A percentile compares a stretch with the other conserved stretches of the same genome.
These are phyloP conservation scores for Reticulitermes lucifugus DNA, from an alignment of 2,888 invertebrate genomes.

Conservation along the genomic window DNA sequence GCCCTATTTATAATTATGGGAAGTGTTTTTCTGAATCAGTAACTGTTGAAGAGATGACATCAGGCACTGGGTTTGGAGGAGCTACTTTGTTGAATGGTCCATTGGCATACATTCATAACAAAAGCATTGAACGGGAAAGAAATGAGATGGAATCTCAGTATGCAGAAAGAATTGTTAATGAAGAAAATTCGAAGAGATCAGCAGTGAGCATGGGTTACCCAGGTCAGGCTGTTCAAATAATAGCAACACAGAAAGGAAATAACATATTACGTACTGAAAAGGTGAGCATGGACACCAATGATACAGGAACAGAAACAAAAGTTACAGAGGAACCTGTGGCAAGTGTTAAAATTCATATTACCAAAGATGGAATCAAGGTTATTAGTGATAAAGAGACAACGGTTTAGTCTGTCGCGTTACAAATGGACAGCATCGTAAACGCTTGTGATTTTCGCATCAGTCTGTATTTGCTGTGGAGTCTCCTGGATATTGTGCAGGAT, in stretches of 20 bases:
- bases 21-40: slow-evolving; percentile 36
- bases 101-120: slow-evolving; percentile 52
- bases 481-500: no score
- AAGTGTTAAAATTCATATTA: slow-evolving; percentile 78
- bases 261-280: slow-evolving; percentile 47
- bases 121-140: slow-evolving; percentile 62
- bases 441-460: no score
- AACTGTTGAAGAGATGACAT: slow-evolving; percentile 9
- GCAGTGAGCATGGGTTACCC: slow-evolving; percentile 50
- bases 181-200: slow-evolving; percentile 52
- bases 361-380: slow-evolving; percentile 82
- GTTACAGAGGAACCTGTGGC: slow-evolving; percentile 63
- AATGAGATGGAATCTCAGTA: slow-evolving; percentile 53
- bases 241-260: slow-evolving; percentile 50
- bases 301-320: slow-evolving; percentile 11
- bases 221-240: slow-evolving; percentile 54
- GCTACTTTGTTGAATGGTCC: slow-evolving; percentile 28
- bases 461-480: no score
- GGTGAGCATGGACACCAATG: slow-evolving; percentile 49
- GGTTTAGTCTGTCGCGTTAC: slow-evolving; percentile 62
- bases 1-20: slow-evolving; percentile 58
- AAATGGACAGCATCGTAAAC: no score
- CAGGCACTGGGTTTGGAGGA: slow-evolving; percentile 10
- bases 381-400: slow-evolving; percentile 84
- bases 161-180: slow-evolving; percentile 48